Conservation (phyloP, 2,888 invertebrate species). For the Agrenia bidenticulata region DNA sequence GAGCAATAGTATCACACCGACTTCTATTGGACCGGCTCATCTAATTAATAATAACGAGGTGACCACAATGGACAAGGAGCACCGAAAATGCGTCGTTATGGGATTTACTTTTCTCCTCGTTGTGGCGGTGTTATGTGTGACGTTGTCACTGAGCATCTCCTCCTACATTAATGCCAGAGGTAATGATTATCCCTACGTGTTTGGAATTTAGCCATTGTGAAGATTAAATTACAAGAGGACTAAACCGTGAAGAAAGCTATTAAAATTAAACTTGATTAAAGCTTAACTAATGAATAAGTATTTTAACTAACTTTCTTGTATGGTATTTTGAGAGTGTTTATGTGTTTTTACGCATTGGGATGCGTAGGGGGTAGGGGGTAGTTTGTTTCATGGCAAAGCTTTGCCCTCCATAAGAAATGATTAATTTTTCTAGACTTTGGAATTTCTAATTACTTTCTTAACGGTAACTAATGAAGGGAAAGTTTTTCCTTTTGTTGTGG, state of each 20-base stretch:
- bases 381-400: no score
- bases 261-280: no score
- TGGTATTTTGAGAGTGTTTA: no score
- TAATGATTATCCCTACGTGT: background rate
- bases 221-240: no score
- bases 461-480: background rate
- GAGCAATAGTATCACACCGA: conserved; percentile 8
- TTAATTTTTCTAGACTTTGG: background rate
- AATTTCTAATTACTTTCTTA: conserved; percentile 13
- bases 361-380: no score
- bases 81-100: background rate
- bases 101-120: conserved; percentile 26
- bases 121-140: conserved; percentile 22
- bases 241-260: no score
- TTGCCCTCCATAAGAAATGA: background rate
- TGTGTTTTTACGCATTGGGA: no score
- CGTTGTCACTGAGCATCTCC: conserved; percentile 20
- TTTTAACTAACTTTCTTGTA: no score
- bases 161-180: background rate
- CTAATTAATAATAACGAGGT: background rate
- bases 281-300: no score
- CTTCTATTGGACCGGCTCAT: background rate
- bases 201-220: no score
- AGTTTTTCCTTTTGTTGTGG: conserved; percentile 5
- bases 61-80: background rate